Evolutionary conservation across 2,113 vertebrate species (phyloP).

Genomic region (Pituophis catenifer): DNA sequence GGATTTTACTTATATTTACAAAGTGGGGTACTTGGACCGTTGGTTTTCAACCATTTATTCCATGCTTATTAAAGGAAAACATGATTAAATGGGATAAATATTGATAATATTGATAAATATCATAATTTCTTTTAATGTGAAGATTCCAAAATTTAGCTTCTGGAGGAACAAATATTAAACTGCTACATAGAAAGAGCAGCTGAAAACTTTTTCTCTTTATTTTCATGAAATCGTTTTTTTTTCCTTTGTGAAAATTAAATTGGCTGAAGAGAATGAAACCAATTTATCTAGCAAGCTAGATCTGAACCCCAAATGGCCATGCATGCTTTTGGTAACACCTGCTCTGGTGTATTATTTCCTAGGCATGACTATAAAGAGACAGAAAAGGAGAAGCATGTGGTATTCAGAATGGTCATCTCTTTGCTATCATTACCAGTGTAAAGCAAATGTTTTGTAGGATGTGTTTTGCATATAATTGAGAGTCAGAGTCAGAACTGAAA

Average conservation of each 20-base stretch:
- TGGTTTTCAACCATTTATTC: no score
- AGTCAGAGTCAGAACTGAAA: background rate
- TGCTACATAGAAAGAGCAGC: background rate
- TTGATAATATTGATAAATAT: background rate
- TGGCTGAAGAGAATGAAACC: background rate
- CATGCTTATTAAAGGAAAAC: no score
- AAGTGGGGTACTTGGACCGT: no score
- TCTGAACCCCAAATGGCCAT: background rate
- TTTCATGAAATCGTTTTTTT: background rate
- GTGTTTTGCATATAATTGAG: background rate
- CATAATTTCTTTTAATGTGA: background rate
- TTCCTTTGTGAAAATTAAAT: background rate
- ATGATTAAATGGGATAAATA: no score
- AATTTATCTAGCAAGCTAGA: background rate
- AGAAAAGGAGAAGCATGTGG: background rate
- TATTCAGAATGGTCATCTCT: background rate
- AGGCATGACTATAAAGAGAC: background rate
- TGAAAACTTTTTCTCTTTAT: background rate
- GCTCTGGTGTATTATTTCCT: background rate
- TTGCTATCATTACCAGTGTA: background rate
- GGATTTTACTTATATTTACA: background rate
- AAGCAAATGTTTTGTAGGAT: background rate
- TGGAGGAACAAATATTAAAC: background rate
- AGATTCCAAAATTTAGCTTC: background rate
- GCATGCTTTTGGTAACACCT: background rate